Conservation (phyloP, 2,888 invertebrate genomes). For the Dendrolimus houi region DNA sequence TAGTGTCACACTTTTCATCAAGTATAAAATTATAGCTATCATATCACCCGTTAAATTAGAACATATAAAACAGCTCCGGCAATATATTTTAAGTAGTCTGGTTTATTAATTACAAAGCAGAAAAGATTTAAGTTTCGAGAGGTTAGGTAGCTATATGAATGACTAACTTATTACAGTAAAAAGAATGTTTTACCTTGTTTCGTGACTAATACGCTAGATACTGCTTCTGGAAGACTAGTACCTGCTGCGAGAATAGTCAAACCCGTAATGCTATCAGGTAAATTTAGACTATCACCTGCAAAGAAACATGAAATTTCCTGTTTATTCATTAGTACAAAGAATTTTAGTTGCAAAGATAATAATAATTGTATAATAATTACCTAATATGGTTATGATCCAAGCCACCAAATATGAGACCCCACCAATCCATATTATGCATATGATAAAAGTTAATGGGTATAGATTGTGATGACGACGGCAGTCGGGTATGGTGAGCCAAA, state of each 20-base stretch:
- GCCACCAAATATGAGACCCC: constrained; percentile 88
- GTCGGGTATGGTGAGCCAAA: constrained; percentile 87
- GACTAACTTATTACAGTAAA: not conserved
- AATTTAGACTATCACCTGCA: constrained; percentile 83
- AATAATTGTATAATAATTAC: constrained; percentile 49
- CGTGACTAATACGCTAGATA: constrained; percentile 89
- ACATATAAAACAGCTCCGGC: too few species aligned
- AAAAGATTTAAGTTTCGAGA: too few species aligned
- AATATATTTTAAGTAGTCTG: too few species aligned
- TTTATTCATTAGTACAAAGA: too few species aligned
- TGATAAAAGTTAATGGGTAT: constrained; percentile 82
- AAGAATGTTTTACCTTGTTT: constrained; percentile 78
- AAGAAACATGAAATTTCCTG: too few species aligned
- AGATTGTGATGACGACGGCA: constrained; percentile 78
- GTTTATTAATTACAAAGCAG: too few species aligned
- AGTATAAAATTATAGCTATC: not conserved
- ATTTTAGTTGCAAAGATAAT: too few species aligned
- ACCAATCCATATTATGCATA: constrained; percentile 91
- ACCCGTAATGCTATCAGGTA: constrained; percentile 91
- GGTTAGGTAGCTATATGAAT: too few species aligned
- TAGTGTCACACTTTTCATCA: too few species aligned
- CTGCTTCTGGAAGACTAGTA: constrained; percentile 91
- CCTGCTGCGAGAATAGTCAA: constrained; percentile 90
- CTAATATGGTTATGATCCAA: constrained; percentile 89
- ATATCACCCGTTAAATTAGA: not conserved